A percentile compares a stretch with the other conserved stretches of the same genome.
Evolutionary conservation across 2,113 vertebrate species (phyloP).

Genomic region (Archilochus colubris): DNA sequence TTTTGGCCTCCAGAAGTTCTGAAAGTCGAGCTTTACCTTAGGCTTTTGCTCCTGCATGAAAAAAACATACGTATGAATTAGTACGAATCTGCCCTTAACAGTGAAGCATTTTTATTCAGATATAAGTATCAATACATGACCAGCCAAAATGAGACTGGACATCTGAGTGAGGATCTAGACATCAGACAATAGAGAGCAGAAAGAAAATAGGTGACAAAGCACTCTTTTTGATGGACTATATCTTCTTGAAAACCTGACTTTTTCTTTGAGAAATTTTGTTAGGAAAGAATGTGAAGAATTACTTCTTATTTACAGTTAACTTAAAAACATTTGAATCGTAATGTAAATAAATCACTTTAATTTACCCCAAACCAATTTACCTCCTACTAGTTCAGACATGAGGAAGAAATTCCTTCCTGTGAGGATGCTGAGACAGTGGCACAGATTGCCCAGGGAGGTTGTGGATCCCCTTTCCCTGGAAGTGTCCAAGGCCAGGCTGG

Average conservation of each 20-base stretch:
- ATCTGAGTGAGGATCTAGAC: not conserved
- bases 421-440: too few species aligned
- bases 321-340: not conserved
- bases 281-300: not conserved
- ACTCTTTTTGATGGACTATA: not conserved
- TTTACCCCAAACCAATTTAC: not conserved
- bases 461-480: too few species aligned
- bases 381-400: too few species aligned
- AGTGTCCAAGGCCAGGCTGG: too few species aligned
- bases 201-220: not conserved
- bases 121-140: not conserved
- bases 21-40: not conserved
- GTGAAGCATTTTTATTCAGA: not conserved
- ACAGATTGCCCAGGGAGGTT: too few species aligned
- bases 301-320: not conserved
- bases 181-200: not conserved
- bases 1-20: not conserved
- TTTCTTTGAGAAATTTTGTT: not conserved
- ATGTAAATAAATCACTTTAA: not conserved
- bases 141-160: not conserved
- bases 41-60: not conserved
- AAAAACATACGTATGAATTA: fast-evolving
- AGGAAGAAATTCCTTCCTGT: too few species aligned
- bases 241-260: not conserved
- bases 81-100: not conserved